Evolutionary conservation across 1,140 invertebrate species (phyloP), one percentile per base, ranked within the genome.

Genomic region (Drosophila tsacasi): DNA sequence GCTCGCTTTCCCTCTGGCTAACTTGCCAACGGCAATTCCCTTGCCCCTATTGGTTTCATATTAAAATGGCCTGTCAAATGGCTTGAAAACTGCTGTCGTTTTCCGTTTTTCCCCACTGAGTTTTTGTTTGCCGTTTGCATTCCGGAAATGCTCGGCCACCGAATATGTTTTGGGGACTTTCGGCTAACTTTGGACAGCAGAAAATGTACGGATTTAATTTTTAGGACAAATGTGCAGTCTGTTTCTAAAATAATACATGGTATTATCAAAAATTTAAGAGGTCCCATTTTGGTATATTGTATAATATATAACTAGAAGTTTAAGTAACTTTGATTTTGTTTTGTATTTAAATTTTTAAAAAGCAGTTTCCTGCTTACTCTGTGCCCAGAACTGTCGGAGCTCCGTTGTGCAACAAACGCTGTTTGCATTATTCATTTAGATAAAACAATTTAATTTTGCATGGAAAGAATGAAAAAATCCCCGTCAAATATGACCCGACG

Each of bases 11-110:
- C 37, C 37, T 10, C 25, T 23, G 19, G 40, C 55, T 50, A 30
- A 49, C 19, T 27, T n/a, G 13, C 27, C 44, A 52, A 13, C 13
- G 52, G 37, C 17, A 40, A 44, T 44, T 32, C 30, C 37, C 21
- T 50, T 23, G 40, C 76, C 30, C 37, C 50, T 77, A 87, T 86
- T 83, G 83, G 72, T 77, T 83, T 65, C 74, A 81, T 84, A 90
- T 84, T 84, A 71, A 89, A 87, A 90, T 63, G 81, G 60, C 67
- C 86, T 85, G 86, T 90, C 85, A 89, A 89, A 89, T 84, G 86
- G 82, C 73, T 89, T 79, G 82, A 90, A 84, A 89, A 89, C 75
- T 77, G 59, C 69, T 79, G 79, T 81, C 85, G 62, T 60, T 85
- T 86, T 35, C 55, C 72, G 60, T 76, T 63, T 78, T 73, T 59